These are phyloP conservation scores for Pantherophis alleghaniensis DNA, from an alignment of 2,797 vertebrate genomes.

Conservation along the genomic window DNA sequence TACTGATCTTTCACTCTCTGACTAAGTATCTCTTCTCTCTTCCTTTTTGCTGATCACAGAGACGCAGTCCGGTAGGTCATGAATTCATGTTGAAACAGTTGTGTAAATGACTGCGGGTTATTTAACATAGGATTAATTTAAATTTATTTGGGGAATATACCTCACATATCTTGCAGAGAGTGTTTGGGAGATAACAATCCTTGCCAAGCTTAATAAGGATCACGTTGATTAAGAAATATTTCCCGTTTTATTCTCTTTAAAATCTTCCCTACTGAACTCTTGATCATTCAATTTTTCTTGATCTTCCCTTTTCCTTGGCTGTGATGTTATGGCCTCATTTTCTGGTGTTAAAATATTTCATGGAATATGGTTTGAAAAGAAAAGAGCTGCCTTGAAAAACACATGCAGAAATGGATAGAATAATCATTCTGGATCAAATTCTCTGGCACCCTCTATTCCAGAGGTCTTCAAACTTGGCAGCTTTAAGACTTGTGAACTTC, in stretches of 20 bases:
- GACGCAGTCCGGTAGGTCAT: conserved; percentile 94
- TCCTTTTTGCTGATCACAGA: conserved; percentile 94
- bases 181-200: background rate
- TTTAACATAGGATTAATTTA: background rate
- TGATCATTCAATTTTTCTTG: background rate
- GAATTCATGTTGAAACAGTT: background rate
- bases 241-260: background rate
- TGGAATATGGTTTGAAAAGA: background rate
- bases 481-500: no score
- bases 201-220: background rate
- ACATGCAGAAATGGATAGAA: background rate
- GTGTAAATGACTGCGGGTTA: background rate
- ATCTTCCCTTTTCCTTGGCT: background rate
- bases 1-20: conserved; percentile 90
- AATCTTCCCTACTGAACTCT: background rate
- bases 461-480: no score
- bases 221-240: background rate
- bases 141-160: background rate
- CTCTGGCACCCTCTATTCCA: background rate
- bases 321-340: background rate
- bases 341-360: background rate
- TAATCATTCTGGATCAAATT: background rate
- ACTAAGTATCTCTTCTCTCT: conserved; percentile 97
- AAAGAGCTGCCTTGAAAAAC: background rate
- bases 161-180: background rate